Base-by-base conservation (phyloP, 1,140 invertebrate genomes). In the Heliconius eleuchia region DNA sequence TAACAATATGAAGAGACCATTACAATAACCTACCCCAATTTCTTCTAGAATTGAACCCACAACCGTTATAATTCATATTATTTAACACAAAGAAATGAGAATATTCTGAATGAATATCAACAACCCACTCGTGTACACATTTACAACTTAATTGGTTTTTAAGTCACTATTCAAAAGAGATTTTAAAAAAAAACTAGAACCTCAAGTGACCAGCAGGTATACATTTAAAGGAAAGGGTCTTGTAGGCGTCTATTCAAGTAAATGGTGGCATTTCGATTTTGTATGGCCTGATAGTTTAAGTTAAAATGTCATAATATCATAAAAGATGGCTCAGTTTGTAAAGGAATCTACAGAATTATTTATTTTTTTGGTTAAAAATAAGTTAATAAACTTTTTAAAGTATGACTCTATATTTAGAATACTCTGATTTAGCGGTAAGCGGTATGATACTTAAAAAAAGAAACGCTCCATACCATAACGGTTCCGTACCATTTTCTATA, bases 61-160 rank as follows among this genome's bases (percentile, higher is more conserved):
- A 52, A 19, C 16, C 13, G 42, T 52, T 19, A 19, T 46, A 52
- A 7, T 19, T 52, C 5, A 52, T 52, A 16, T 1, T 19, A 6
- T 18, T 19, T 52, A 52, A 19, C 50, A 52, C 19, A 57, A 57
- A 57, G 55, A 23, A 23, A 57, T 9, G 55, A 57, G n/a, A 57
- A 57, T n/a, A 23, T 57, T 19, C n/a, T 57, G n/a, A 57, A 57
- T 57, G 19, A 57, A 23, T 23, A 19, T n/a, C n/a, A 46, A 46
- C 13, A 46, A 60, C 77, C 74, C 77, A 79, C 73, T 82, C 81
- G 74, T 34, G 34, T 76, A 76, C 84, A 87, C 83, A 81, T 86
- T 83, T 86, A 84, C 77, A 83, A 74, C 80, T 84, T 88, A 88
- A 88, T 88, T 88, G 84, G 85, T 87, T 88, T 88, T 87, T 82